phyloP scores from a whole-genome alignment of 2,797 vertebrate genomes.

The Acanthornis magna region DNA sequence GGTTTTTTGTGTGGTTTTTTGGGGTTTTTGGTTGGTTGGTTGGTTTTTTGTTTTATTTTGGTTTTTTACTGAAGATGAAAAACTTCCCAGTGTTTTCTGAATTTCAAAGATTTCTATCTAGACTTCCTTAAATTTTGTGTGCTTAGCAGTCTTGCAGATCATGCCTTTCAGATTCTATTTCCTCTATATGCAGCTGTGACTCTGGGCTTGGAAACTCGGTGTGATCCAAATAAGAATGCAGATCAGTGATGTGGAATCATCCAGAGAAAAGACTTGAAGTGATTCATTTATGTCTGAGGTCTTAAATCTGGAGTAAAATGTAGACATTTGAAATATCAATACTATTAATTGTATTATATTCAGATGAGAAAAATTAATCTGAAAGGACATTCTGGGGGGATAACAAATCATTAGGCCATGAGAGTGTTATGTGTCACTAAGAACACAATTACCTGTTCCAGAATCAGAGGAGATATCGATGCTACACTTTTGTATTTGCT shows the following conservation, averaged over 20 bases:
- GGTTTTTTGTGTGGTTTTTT: neutral
- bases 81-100: neutral
- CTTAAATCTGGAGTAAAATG: neutral
- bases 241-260: neutral
- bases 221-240: neutral
- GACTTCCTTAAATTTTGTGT: neutral
- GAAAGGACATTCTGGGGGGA: neutral
- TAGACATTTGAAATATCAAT: neutral
- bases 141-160: neutral
- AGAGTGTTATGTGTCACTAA: neutral
- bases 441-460: neutral
- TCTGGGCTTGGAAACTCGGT: neutral
- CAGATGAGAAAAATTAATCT: neutral
- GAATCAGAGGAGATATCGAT: neutral
- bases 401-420: neutral
- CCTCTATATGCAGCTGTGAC: neutral
- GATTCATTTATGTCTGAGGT: neutral
- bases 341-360: neutral
- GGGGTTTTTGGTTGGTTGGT: neutral
- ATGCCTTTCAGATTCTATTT: neutral
- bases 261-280: neutral
- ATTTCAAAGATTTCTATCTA: neutral
- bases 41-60: neutral
- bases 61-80: neutral
- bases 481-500: neutral